Percentiles rank a stretch among this genome's conserved stretches.
phyloP scores from a whole-genome alignment of 2,888 invertebrate genomes.

The Drosophila incognita region DNA sequence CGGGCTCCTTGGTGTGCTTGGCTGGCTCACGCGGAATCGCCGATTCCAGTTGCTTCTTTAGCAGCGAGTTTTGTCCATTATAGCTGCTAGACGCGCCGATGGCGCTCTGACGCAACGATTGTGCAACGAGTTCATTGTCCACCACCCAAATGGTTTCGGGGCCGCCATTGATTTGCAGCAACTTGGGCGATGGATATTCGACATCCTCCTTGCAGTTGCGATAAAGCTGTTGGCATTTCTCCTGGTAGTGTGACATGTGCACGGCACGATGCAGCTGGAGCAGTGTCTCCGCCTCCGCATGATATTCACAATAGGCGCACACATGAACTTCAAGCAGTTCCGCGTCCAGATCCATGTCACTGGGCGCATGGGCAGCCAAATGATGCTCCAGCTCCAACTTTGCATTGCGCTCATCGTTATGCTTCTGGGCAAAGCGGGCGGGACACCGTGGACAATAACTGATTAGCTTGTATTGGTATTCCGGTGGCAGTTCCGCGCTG shows the following conservation, averaged over 20 bases:
- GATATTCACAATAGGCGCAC: conserved; percentile 92
- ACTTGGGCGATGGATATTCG: conserved; percentile 88
- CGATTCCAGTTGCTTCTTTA: conserved; percentile 83
- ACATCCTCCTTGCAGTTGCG: conserved; percentile 88
- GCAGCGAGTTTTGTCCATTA: conserved; percentile 77
- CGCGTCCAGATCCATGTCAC: conserved; percentile 42
- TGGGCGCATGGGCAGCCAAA: conserved; percentile 84
- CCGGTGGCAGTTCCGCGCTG: conserved; percentile 60
- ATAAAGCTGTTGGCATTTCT: conserved; percentile 89
- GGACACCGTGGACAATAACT: conserved; percentile 94
- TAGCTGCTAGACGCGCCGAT: conserved; percentile 58
- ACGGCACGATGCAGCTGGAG: conserved; percentile 89
- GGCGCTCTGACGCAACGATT: conserved; percentile 49
- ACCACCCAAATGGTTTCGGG: conserved; percentile 84
- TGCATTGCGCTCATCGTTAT: conserved; percentile 86
- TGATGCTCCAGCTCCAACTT: conserved; percentile 91
- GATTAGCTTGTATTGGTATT: conserved; percentile 85
- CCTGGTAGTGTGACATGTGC: conserved; percentile 92
- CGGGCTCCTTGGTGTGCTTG: neutral
- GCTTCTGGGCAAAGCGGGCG: conserved; percentile 88
- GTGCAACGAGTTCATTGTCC: conserved; percentile 75
- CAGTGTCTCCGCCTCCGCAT: conserved; percentile 89
- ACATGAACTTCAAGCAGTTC: conserved; percentile 84
- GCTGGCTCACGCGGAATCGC: conserved; percentile 10
- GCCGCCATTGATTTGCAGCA: conserved; percentile 84